Conservation (phyloP, 2,888 invertebrate genomes). For the Alviniconcha strummeri region DNA sequence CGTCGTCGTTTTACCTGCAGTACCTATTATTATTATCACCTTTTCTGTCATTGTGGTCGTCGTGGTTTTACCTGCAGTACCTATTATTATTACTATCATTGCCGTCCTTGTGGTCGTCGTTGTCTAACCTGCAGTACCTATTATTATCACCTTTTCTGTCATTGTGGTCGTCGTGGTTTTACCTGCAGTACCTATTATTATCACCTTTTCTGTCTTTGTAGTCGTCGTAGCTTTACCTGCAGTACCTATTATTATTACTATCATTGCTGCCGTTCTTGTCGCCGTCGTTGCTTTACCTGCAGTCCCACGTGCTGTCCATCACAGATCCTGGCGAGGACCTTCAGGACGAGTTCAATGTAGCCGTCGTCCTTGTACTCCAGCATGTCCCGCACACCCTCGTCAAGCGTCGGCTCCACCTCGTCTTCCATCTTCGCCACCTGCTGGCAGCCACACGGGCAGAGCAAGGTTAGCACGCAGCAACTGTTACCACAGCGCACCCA, state of each 20-base stretch:
- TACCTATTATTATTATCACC: too few relatives aligned
- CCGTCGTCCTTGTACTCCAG: conserved; percentile 73
- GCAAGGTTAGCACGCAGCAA: not conserved
- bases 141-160: too few relatives aligned
- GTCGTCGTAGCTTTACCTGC: not conserved
- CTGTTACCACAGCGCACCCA: too few relatives aligned
- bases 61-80: too few relatives aligned
- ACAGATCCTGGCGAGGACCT: conserved; percentile 71
- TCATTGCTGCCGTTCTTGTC: not conserved
- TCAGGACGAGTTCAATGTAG: conserved; percentile 71
- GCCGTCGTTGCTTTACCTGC: conserved; percentile 57
- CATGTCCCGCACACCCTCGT: conserved; percentile 63
- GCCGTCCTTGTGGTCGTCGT: too few relatives aligned
- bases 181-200: too few relatives aligned
- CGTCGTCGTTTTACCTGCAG: too few relatives aligned
- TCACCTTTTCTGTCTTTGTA: too few relatives aligned
- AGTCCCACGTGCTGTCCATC: conserved; percentile 72
- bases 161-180: too few relatives aligned
- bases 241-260: not conserved
- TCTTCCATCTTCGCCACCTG: conserved; percentile 50
- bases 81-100: not conserved
- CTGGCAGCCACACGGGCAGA: not conserved
- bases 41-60: too few relatives aligned
- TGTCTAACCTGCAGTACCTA: too few relatives aligned
- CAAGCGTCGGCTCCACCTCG: conserved; percentile 56